A percentile compares a stretch with the other conserved stretches of the same genome.
Evolutionary conservation across 2,888 invertebrate species (phyloP).

Genomic region (Azorinus chamasolen): DNA sequence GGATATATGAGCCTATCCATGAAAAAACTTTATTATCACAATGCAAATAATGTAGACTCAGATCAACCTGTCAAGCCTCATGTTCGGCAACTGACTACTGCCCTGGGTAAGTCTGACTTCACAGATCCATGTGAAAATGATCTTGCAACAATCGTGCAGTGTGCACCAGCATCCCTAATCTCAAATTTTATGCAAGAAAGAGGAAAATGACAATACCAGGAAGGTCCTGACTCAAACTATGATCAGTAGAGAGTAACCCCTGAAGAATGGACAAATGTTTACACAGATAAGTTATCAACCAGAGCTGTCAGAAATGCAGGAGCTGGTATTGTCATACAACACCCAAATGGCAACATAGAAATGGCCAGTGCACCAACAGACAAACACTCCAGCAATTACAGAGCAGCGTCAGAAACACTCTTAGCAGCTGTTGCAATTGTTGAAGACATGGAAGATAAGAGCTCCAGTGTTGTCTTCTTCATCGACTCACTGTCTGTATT

Average conservation of each 20-base stretch:
- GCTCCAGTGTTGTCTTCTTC: background rate
- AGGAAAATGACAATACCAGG: conserved; percentile 4
- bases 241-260: conserved; percentile 2
- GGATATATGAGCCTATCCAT: too few relatives aligned
- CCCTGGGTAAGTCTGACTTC: background rate
- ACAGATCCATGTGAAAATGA: background rate
- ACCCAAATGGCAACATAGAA: background rate
- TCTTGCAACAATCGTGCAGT: background rate
- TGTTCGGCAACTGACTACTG: background rate
- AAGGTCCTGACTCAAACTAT: too few relatives aligned
- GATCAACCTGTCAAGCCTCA: too few relatives aligned
- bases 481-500: too few relatives aligned
- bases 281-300: conserved; percentile 29
- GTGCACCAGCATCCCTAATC: background rate
- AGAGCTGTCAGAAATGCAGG: conserved; percentile 22
- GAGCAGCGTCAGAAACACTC: conserved; percentile 9
- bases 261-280: conserved; percentile 8
- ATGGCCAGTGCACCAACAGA: too few relatives aligned
- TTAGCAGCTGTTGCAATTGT: conserved; percentile 2
- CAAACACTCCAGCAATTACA: conserved; percentile 5
- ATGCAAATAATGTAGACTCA: too few relatives aligned
- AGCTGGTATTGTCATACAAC: conserved; percentile 19
- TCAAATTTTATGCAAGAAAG: background rate
- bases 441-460: background rate
- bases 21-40: too few relatives aligned